Base-by-base conservation (phyloP, 2,797 vertebrate species). In the Gadopsis marmoratus region DNA sequence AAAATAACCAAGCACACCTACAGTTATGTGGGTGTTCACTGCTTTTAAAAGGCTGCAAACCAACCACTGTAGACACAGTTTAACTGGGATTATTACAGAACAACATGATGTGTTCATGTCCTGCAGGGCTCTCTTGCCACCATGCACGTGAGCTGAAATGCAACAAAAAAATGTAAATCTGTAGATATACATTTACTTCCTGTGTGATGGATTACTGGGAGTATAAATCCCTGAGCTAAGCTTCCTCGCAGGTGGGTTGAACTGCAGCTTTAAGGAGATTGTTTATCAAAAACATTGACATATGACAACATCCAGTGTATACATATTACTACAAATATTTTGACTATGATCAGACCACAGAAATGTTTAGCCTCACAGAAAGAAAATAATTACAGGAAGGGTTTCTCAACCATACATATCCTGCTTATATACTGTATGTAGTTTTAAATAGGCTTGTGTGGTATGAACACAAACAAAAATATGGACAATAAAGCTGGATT, bases 191-290 rank as follows among this genome's bases (percentile, higher is more conserved):
- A 78, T 74, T 78, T 64, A 65, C 59, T 71, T 83, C 26, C 59
- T 82, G 65, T 87, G 64, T 72, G 39, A 58, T 78, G 78, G 79
- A 64, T 67, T 50, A 74, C 67, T 66, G 53, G 21, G 8, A 31
- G 35, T 77, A 82, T 86, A 88, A 85, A 91, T 89, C 66, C 54
- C 55, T 26, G 50, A 78, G 77, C 84, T 81, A 77, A 78, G 55
- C 61, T 61, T 73, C 45, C 51, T 71, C 60, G 84, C 19, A 61
- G 62, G 68, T 78, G 60, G 50, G 6, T 47, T 62, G 45, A 75
- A 47, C 73, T 72, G 48, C 79, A 31, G 68, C 75, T 66, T 41
- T 45, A 51, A 56, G 37, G 63, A 71, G 74, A 82, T 64, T 72
- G 50, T 87, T 76, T 80, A 71, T 82, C 23, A 71, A 59, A 81